Evolutionary conservation across 1,140 invertebrate genomes (phyloP), one percentile per base, ranked within the genome.

Genomic region (Acarapis woodi): DNA sequence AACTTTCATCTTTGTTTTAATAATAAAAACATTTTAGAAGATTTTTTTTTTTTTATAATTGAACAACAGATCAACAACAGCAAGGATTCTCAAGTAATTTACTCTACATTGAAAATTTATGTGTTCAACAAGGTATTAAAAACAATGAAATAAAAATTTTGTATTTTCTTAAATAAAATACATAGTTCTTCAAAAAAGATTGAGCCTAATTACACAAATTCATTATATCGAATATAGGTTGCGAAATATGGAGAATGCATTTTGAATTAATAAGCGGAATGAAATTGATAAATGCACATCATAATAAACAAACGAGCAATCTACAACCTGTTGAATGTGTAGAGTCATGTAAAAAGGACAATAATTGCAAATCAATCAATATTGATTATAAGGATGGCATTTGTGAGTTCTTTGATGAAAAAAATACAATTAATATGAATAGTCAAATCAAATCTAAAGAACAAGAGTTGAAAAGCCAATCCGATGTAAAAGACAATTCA

Each of bases 301-400:
- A 34, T 1, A 41, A 44, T 10, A 44, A 35, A 12, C 30, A 38
- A 20, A 41, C 40, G 2, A 29, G 35, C 3, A 37, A 44, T 19
- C 6, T 46, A 1, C 20, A 32, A 16, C 40, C 42, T n/a, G 19
- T 32, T 9, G 37, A 39, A 23, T 46, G 44, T 23, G 10, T 46
- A 10, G 24, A 37, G 5, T 16, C 36, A 3, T 46, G 44, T 25
- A 38, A 35, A 21, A 35, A 22, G 3, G 45, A 46, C 12, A 10
- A 25, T 3, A 25, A 25, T 6, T 46, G 45, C 14, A 21, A 38
- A 15, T 44, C 43, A 0, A 39, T 44, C 2, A 31, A 22, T 20
- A 36, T 44, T 26, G 41, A 46, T 29, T 44, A 46, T 18, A 38
- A 29, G 8, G 41, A 40, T 20, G 38, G 43, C 3, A 20, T 38